phyloP scores from a whole-genome alignment of 2,797 vertebrate genomes.

The Amblyraja radiata region DNA sequence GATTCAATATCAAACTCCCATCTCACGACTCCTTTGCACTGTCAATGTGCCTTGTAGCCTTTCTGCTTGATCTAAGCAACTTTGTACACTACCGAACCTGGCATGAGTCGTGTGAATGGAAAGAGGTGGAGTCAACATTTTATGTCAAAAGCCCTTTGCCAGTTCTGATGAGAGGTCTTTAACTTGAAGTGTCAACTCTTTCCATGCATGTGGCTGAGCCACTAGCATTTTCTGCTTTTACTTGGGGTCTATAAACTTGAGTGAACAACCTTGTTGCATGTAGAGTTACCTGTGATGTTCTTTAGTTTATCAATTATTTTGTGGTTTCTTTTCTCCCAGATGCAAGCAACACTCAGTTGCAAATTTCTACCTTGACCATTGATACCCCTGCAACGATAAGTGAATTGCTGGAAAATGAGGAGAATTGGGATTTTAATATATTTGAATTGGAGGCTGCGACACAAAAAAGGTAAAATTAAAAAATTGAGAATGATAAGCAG shows the following conservation, averaged over 20 bases:
- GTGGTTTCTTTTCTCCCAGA: constrained; percentile 54
- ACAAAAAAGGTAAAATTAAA: constrained; percentile 71
- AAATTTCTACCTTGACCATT: constrained; percentile 70
- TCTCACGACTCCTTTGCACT: background rate
- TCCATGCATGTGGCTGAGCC: too few species aligned
- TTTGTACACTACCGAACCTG: background rate
- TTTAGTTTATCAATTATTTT: constrained; percentile 1
- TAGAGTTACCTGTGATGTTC: background rate
- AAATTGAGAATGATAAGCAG: background rate
- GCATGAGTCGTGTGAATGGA: background rate
- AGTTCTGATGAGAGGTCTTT: too few species aligned
- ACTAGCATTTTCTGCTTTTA: background rate
- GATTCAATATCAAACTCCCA: background rate
- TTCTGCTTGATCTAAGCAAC: background rate
- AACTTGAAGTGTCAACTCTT: too few species aligned
- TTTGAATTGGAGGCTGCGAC: constrained; percentile 87
- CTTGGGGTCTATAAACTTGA: background rate
- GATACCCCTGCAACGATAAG: constrained; percentile 82
- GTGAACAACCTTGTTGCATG: background rate
- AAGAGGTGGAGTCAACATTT: background rate
- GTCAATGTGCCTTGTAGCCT: background rate
- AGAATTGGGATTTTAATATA: constrained; percentile 90
- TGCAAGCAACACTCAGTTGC: constrained; percentile 63
- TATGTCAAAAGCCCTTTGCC: too few species aligned
- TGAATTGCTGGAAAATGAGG: constrained; percentile 83